phyloP scores from a whole-genome alignment of 2,113 vertebrate genomes.

The Pionites leucogaster region DNA sequence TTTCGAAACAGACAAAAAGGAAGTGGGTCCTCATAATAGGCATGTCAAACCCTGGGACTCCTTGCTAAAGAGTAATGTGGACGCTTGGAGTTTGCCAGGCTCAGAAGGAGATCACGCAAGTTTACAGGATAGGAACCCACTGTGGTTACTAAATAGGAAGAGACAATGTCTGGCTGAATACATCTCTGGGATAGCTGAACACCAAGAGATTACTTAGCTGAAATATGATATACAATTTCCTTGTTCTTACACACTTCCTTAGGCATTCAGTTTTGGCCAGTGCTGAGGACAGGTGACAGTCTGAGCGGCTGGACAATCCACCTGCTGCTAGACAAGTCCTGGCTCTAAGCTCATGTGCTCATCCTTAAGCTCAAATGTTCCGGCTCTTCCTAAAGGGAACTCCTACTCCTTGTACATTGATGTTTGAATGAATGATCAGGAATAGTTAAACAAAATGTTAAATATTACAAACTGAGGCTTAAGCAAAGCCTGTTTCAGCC shows the following conservation, averaged over 20 bases:
- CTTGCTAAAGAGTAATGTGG: accelerated
- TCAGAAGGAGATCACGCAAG: background rate
- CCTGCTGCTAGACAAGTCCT: background rate
- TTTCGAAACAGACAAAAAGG: background rate
- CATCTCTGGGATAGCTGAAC: background rate
- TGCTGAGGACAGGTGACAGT: conserved; percentile 15
- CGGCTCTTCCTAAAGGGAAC: background rate
- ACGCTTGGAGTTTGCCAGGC: background rate
- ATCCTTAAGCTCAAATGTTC: background rate
- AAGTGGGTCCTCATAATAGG: background rate
- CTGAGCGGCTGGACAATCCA: background rate
- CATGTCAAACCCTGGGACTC: background rate
- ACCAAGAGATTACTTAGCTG: background rate
- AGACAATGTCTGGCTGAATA: background rate
- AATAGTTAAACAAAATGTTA: background rate
- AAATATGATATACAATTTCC: conserved; percentile 15
- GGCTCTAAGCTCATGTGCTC: background rate
- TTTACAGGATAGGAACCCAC: background rate
- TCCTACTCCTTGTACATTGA: background rate
- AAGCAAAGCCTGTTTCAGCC: background rate
- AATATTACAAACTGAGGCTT: background rate
- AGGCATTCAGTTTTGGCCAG: background rate
- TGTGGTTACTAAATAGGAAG: background rate
- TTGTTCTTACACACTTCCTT: conserved; percentile 1
- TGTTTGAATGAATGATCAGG: background rate